Percentiles rank a stretch among this genome's conserved stretches.
phyloP scores from a whole-genome alignment of 1,140 invertebrate species.

The Drosophila pachea region DNA sequence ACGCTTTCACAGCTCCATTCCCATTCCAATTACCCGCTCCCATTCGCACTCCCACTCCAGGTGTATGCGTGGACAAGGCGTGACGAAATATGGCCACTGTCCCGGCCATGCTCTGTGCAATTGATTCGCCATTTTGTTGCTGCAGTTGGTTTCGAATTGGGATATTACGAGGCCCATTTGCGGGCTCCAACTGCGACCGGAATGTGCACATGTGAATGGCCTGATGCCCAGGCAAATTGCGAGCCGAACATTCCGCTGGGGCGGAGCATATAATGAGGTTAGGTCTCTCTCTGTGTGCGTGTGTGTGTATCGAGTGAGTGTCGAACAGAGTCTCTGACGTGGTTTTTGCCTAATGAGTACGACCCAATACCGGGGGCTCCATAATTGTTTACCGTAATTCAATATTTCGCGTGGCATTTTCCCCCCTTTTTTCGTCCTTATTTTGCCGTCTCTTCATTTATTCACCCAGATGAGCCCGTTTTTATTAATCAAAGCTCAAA shows the following conservation, averaged over 20 bases:
- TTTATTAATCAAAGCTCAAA: not conserved
- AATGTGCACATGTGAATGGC: not conserved
- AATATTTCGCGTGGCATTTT: not conserved
- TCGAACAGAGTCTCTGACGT: no score
- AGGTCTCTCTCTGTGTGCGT: not conserved
- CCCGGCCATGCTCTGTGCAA: constrained; percentile 29
- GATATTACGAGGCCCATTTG: constrained; percentile 10
- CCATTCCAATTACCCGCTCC: no score
- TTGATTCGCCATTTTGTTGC: constrained; percentile 30
- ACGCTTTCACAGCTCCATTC: no score
- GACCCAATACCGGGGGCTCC: not conserved
- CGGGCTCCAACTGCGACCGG: not conserved
- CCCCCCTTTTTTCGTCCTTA: not conserved
- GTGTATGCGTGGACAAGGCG: no score
- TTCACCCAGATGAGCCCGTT: not conserved
- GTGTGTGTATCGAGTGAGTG: not conserved
- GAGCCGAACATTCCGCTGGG: not conserved
- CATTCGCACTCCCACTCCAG: no score
- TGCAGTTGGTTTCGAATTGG: constrained; percentile 13
- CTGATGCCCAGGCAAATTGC: not conserved
- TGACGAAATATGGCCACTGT: not conserved
- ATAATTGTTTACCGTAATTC: constrained; percentile 3
- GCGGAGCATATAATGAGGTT: not conserved
- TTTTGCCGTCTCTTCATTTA: not conserved
- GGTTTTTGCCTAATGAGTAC: no score